These are phyloP conservation scores for Lepus townsendii DNA, from an alignment of 2,797 vertebrate species.

Conservation along the genomic window DNA sequence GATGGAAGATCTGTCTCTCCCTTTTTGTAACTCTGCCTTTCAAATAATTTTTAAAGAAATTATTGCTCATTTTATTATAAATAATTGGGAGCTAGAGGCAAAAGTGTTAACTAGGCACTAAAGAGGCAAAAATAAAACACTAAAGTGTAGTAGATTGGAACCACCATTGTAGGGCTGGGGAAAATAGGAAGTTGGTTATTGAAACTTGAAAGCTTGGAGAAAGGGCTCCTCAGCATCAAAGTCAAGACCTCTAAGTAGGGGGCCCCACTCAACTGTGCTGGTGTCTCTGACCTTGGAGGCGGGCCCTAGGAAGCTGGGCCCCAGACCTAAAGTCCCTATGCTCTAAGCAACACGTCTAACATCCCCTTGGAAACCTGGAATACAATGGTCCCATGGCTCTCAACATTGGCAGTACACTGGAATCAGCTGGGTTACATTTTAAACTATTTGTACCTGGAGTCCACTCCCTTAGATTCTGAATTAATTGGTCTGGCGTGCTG, in stretches of 20 bases:
- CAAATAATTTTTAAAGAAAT: too few relatives aligned
- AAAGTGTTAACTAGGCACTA: not conserved
- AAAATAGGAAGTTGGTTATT: not conserved
- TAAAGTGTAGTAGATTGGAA: not conserved
- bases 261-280: too few relatives aligned
- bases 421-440: not conserved
- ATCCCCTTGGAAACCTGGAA: not conserved
- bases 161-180: not conserved
- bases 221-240: not conserved
- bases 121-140: slow-evolving; percentile 8
- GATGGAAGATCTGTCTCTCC: too few relatives aligned
- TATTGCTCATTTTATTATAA: too few relatives aligned
- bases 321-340: not conserved
- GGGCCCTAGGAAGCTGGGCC: not conserved
- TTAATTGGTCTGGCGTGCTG: not conserved
- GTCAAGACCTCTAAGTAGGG: not conserved
- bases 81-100: not conserved
- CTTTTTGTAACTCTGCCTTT: too few relatives aligned
- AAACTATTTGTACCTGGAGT: not conserved
- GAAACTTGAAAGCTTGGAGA: not conserved
- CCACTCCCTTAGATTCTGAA: not conserved
- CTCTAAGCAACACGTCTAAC: not conserved
- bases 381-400: not conserved
- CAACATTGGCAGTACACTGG: not conserved
- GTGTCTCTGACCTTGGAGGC: not conserved